phyloP scores from a whole-genome alignment of 2,113 vertebrate genomes.

The Desmodus rotundus region DNA sequence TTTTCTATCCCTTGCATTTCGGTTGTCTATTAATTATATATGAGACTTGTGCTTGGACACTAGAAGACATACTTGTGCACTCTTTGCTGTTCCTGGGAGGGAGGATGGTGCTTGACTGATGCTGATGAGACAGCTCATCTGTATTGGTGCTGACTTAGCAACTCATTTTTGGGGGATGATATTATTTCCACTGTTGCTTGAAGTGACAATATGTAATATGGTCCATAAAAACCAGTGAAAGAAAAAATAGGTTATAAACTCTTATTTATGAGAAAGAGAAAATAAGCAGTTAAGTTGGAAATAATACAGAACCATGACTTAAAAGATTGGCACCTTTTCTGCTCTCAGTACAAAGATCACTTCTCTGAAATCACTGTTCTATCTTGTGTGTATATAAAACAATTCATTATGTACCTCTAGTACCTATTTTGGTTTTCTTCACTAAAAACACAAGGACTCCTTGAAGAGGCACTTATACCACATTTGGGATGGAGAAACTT shows the following conservation, averaged over 20 bases:
- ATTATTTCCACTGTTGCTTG: background rate
- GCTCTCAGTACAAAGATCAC: background rate
- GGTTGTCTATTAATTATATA: background rate
- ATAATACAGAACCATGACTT: background rate
- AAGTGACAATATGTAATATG: background rate
- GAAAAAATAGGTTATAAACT: background rate
- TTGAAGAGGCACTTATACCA: background rate
- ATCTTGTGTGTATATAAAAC: background rate
- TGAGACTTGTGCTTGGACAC: background rate
- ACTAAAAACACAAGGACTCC: background rate
- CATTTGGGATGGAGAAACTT: background rate
- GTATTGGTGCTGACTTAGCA: background rate
- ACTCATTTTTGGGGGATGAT: background rate
- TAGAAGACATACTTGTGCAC: background rate
- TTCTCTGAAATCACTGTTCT: background rate
- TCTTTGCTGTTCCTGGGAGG: background rate
- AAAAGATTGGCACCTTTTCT: background rate
- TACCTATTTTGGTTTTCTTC: background rate
- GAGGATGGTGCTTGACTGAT: background rate
- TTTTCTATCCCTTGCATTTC: background rate
- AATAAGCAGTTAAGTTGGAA: background rate
- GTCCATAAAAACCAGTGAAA: background rate
- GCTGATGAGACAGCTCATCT: background rate
- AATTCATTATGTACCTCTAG: background rate
- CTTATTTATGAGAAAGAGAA: background rate